Evolutionary conservation across 2,888 invertebrate genomes (phyloP).

Genomic region (Meghimatium bilineatum): DNA sequence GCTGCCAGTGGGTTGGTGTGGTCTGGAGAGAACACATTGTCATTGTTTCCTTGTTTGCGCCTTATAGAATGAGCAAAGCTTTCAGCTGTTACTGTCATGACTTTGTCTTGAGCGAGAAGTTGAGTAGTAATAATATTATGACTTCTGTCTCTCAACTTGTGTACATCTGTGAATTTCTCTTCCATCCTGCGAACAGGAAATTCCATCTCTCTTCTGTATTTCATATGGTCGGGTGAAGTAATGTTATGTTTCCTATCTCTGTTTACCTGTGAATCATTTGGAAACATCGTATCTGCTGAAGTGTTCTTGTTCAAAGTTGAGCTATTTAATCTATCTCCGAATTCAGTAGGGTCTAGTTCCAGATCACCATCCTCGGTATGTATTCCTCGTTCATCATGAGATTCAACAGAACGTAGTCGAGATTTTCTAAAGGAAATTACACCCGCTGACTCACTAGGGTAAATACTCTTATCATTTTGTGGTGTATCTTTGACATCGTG

Average conservation of each 20-base stretch:
- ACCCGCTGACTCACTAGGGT: neutral
- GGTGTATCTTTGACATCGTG: neutral
- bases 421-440: neutral
- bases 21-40: neutral
- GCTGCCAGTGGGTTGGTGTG: neutral
- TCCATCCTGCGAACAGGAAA: neutral
- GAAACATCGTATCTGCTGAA: neutral
- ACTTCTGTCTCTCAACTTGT: neutral
- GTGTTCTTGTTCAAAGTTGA: neutral
- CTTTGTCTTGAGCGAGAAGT: neutral
- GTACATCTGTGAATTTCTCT: neutral
- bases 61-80: neutral
- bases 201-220: slow-evolving; percentile 16
- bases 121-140: neutral
- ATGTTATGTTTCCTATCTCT: neutral
- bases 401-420: neutral
- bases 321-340: slow-evolving; percentile 11
- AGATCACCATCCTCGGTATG: neutral
- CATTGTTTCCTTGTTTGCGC: neutral
- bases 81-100: neutral
- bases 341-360: neutral
- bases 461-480: neutral
- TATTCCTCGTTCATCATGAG: neutral
- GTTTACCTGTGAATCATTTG: neutral
- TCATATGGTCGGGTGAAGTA: neutral